phyloP scores from a whole-genome alignment of 1,140 invertebrate species.

The Ganaspis sp. region DNA sequence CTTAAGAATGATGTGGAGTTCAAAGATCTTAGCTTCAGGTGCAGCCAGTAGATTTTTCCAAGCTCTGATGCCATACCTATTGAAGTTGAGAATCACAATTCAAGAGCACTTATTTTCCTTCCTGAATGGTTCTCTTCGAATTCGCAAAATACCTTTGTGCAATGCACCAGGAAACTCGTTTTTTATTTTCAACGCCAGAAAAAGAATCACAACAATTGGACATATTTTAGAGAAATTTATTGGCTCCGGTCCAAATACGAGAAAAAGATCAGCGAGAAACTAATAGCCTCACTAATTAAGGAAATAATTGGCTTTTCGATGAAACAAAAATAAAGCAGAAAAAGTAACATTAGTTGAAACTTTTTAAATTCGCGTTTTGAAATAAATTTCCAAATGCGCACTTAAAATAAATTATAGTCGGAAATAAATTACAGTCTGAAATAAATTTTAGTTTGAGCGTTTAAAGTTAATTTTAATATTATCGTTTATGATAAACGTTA shows the following conservation, averaged over 20 bases:
- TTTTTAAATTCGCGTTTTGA: no score
- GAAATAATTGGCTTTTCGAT: background rate
- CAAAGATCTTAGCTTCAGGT: slow-evolving; percentile 5
- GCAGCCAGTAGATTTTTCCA: background rate
- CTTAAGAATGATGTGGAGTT: background rate
- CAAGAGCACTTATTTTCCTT: slow-evolving; percentile 9
- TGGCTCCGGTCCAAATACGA: background rate
- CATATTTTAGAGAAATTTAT: background rate
- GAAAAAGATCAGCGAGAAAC: background rate
- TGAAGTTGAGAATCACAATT: background rate
- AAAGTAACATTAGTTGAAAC: no score
- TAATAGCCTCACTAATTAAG: background rate
- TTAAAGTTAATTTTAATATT: no score
- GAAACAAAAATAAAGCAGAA: background rate
- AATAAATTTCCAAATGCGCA: no score
- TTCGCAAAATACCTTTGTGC: background rate
- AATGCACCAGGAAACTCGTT: background rate
- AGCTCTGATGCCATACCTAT: background rate
- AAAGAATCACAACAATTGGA: background rate
- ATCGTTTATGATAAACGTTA: no score
- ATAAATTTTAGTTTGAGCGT: no score
- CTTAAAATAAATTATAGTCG: no score
- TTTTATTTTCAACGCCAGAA: background rate
- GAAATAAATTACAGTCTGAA: no score
- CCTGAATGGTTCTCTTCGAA: background rate